Evolutionary conservation across 1,140 invertebrate species (phyloP), one percentile per base, ranked within the genome.

Genomic region (Lucilia cuprina): DNA sequence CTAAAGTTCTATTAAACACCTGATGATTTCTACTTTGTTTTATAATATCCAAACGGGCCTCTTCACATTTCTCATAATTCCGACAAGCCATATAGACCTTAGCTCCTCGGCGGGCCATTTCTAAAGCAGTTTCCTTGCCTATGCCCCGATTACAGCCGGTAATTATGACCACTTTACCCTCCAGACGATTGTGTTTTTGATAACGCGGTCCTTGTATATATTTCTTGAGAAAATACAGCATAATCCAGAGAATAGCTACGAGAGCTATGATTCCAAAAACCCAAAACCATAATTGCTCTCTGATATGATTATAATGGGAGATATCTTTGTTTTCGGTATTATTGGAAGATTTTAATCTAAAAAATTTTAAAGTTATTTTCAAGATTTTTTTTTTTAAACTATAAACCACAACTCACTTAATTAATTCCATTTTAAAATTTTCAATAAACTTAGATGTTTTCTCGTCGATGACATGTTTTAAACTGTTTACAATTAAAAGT

Each of bases 71-170:
- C 41, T 91, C 86, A 84, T 95, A 91, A 91, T 96, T 93, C 86
- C 96, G 92, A 90, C 96, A 97, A 4, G 96, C 96, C 91, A 97
- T 92, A 55, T 97, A 93, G 49, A 97, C 94, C 88, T 92, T 94
- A 3, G 96, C 97, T 14, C 95, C 94, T 86, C 95, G 90, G 84
- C 91, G 93, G 0, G 95, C 96, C 83, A 97, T 91, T 86, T 95
- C 94, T 84, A 92, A 90, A 0, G 94, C 95, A 19, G 95, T 95
- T 91, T 96, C 95, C 92, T 94, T 95, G 13, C 97, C 97, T 86
- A 98, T 96, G 12, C 97, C 96, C 82, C 93, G 93, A 89, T 96
- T 97, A 10, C 94, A 94, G 83, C 97, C 97, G 19, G 97, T 98
- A 41, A 98, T 92, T 82, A 98, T 94, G 7, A 95, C 93, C 9